Evolutionary conservation across 2,113 vertebrate genomes (phyloP).

Genomic region (Acrocephalus kingi): DNA sequence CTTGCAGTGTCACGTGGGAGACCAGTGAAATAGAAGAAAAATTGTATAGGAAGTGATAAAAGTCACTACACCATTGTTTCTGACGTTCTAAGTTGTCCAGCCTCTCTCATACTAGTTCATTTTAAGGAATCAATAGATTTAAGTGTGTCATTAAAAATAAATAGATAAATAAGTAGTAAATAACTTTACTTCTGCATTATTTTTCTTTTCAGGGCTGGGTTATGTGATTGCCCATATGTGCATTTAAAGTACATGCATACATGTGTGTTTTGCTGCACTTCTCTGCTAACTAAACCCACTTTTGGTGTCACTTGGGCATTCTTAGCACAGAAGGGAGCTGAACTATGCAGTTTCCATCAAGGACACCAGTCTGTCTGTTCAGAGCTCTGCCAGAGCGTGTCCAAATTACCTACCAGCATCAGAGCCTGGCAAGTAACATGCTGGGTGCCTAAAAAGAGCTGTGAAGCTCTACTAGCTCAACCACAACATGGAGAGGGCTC

Average conservation of each 20-base stretch:
- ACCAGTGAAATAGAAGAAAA: not conserved
- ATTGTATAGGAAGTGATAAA: not conserved
- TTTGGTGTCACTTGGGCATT: not conserved
- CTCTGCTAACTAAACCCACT: not conserved
- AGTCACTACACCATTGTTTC: not conserved
- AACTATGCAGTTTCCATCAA: not conserved
- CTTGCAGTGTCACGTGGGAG: not conserved
- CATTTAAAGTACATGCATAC: not conserved
- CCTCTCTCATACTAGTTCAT: not conserved
- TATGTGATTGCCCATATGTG: rapidly evolving
- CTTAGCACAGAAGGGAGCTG: not conserved
- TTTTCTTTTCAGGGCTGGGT: not conserved
- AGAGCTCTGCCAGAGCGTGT: not conserved
- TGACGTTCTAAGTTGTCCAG: not conserved
- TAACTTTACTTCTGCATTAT: not conserved
- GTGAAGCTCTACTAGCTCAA: not conserved
- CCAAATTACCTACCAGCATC: not conserved
- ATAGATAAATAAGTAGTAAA: not conserved
- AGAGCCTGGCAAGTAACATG: not conserved
- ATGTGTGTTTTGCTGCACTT: not conserved
- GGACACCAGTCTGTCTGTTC: not conserved
- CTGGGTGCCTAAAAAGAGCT: not conserved
- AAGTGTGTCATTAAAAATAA: not conserved
- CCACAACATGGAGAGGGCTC: not conserved
- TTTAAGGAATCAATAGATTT: not conserved